Evolutionary conservation across 2,797 vertebrate species (phyloP).

Genomic region (Melanotaenia trifasciata): DNA sequence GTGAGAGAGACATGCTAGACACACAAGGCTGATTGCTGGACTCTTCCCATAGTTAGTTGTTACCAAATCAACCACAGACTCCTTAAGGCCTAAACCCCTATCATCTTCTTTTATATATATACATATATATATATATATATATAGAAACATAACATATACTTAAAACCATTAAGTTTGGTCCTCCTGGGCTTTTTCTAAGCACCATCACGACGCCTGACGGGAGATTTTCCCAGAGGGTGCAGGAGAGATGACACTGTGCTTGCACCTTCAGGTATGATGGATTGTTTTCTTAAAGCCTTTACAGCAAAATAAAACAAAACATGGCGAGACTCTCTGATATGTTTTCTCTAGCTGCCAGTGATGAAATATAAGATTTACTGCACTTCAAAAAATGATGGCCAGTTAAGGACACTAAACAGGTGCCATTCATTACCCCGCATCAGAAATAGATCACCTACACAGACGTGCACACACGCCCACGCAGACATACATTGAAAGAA

Average conservation of each 20-base stretch:
- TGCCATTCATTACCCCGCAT: constrained; percentile 71
- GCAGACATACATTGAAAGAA: constrained; percentile 10
- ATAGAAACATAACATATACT: constrained; percentile 19
- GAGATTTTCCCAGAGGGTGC: constrained; percentile 14
- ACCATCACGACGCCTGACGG: constrained; percentile 8
- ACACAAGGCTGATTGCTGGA: constrained; percentile 56
- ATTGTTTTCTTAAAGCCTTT: constrained; percentile 46
- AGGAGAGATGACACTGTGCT: constrained; percentile 32
- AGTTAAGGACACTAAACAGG: constrained; percentile 75
- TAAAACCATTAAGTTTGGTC: constrained; percentile 6
- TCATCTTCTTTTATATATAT: neutral
- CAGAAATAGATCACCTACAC: constrained; percentile 71
- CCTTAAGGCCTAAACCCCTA: constrained; percentile 14
- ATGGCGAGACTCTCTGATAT: constrained; percentile 14
- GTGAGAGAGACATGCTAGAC: constrained; percentile 68
- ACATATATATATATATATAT: neutral
- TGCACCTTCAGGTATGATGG: constrained; percentile 47
- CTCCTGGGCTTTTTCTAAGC: constrained; percentile 34
- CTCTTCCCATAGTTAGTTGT: constrained; percentile 60
- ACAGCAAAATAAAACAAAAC: constrained; percentile 55
- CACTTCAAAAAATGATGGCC: constrained; percentile 58
- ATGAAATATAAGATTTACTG: constrained; percentile 74
- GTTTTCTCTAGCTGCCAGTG: constrained; percentile 49
- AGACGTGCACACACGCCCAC: neutral
- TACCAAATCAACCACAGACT: constrained; percentile 49